Conservation (phyloP, 2,888 invertebrate genomes). For the Xanthia icteritia region DNA sequence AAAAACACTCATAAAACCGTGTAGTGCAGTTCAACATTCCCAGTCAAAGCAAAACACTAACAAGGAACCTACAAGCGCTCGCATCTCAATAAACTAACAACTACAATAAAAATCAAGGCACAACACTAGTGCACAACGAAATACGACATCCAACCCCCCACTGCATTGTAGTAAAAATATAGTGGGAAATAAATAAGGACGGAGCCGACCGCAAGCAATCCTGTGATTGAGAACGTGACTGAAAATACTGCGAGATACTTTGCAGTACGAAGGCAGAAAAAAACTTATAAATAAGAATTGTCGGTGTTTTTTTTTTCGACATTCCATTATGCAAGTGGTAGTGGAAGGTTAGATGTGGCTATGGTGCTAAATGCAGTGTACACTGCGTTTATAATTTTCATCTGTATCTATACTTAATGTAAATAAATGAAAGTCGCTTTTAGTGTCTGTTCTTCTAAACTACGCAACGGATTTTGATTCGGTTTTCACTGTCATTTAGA, state of each 20-base stretch:
- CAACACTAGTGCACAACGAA: slow-evolving; percentile 44
- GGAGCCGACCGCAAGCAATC: slow-evolving; percentile 71
- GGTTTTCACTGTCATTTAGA: too few species aligned
- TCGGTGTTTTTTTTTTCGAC: slow-evolving; percentile 16
- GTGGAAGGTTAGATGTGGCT: background rate
- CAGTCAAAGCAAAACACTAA: slow-evolving; percentile 14
- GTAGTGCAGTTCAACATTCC: background rate
- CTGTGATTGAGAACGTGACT: slow-evolving; percentile 80
- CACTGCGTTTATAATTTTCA: background rate
- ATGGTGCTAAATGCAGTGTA: background rate
- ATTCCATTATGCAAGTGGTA: slow-evolving; percentile 43
- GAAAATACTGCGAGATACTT: slow-evolving; percentile 69
- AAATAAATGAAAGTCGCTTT: too few species aligned
- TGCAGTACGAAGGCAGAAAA: slow-evolving; percentile 47
- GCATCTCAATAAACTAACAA: slow-evolving; percentile 38
- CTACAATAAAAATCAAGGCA: slow-evolving; percentile 51
- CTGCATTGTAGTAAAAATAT: slow-evolving; percentile 67
- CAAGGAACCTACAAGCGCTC: background rate
- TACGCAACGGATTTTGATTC: too few species aligned
- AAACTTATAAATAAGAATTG: slow-evolving; percentile 48
- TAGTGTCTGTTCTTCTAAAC: too few species aligned
- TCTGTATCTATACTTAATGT: too few species aligned
- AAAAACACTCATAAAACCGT: background rate
- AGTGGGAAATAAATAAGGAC: slow-evolving; percentile 68
- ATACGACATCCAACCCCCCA: slow-evolving; percentile 44